Evolutionary conservation across 2,113 vertebrate genomes (phyloP), one percentile per base, ranked within the genome.

Genomic region (Miniopterus natalensis): DNA sequence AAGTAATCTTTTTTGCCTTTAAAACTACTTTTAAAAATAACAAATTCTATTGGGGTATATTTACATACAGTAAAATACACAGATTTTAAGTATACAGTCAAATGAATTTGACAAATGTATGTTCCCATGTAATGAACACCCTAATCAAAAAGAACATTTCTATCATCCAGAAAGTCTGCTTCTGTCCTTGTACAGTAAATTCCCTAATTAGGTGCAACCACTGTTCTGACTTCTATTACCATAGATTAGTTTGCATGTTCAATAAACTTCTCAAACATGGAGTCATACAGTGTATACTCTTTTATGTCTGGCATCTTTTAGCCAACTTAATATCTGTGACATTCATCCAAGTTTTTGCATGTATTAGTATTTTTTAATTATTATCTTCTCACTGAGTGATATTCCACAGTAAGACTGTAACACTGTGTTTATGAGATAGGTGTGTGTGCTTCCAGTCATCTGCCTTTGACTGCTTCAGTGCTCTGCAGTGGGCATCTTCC

Each of bases 81-180:
- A 75, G 31, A 20, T 95, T 40, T 92, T 71, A 70, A 94, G 8
- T 21, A 23, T 75, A 70, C 47, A 79, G 59, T 70, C 92, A 89
- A 92, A 66, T 87, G 77, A 88, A 36, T 93, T 65, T 95, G 81
- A 94, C 73, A 83, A 85, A 96, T 78, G 20, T 59, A 29, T 47
- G 42, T 68, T 71, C 63, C 66, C 66, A 94, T 74, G 84, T 94
- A 94, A 90, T 92, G 36, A n/a, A 96, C 47, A 81, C 42, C 42
- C 55, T 84, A 57, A 85, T 61, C 75, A 95, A 90, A 95, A 75
- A 90, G 36, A 92, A 77, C 61, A 73, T 81, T 94, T 80, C 59
- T 59, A 88, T 87, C 13, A 77, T 15, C 18, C 25, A 42, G 42
- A 80, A 84, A 59, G 15, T 80, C 80, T 90, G 18, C 51, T 74